phyloP scores from a whole-genome alignment of 2,888 invertebrate genomes.

The Tholera decimalis region DNA sequence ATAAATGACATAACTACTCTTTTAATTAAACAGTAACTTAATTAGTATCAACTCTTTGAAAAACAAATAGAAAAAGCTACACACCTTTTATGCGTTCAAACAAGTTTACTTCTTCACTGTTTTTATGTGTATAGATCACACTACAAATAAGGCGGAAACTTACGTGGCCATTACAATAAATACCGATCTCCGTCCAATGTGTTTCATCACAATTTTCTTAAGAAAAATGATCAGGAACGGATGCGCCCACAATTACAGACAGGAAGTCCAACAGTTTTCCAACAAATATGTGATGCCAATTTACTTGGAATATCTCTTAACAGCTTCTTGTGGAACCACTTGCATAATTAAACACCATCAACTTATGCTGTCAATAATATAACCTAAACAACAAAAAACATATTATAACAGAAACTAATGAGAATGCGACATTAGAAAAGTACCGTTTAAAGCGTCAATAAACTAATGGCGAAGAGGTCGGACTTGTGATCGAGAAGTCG shows the following conservation, averaged over 20 bases:
- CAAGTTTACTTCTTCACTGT: conserved; percentile 24
- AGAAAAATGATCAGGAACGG: conserved; percentile 67
- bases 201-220: conserved; percentile 57
- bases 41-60: conserved; percentile 16
- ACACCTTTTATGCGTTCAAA: conserved; percentile 8
- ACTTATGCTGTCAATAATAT: conserved; percentile 46
- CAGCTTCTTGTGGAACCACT: conserved; percentile 53
- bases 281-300: conserved; percentile 66
- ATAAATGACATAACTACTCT: conserved; percentile 16
- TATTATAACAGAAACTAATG: conserved; percentile 55
- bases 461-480: too few species aligned
- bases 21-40: conserved; percentile 20
- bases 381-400: conserved; percentile 43
- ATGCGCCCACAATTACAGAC: conserved; percentile 76
- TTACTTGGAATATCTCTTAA: conserved; percentile 54
- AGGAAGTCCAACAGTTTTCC: conserved; percentile 71
- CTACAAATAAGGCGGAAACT: conserved; percentile 39
- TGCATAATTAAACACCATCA: conserved; percentile 60
- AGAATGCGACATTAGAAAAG: conserved; percentile 57
- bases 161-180: conserved; percentile 56
- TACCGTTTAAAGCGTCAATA: conserved; percentile 61
- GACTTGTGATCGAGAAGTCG: too few species aligned
- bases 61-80: conserved; percentile 3
- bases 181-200: conserved; percentile 51
- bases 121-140: conserved; percentile 42